Conservation (phyloP, 2,797 vertebrate species). For the Eutrigla gurnardus region DNA sequence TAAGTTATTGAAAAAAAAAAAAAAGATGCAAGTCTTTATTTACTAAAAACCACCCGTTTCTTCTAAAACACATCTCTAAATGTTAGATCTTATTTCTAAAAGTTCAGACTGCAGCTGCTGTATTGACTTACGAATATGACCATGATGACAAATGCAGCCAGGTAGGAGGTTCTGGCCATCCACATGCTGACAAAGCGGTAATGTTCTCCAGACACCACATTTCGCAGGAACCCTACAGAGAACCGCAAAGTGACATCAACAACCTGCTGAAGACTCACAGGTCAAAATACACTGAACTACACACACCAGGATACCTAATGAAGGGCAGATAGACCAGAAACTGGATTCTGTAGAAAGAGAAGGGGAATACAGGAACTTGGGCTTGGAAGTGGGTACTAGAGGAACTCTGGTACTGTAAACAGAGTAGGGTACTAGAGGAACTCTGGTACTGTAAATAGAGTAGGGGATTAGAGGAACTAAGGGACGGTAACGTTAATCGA, state of each 20-base stretch:
- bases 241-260: slow-evolving; percentile 18
- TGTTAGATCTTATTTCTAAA: too few species aligned
- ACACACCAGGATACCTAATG: not conserved
- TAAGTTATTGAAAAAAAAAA: too few species aligned
- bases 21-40: too few species aligned
- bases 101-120: not conserved
- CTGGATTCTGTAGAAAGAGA: not conserved
- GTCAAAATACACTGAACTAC: not conserved
- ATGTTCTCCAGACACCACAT: slow-evolving; percentile 97
- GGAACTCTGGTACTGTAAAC: not conserved
- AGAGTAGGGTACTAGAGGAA: not conserved
- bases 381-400: not conserved
- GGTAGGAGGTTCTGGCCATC: slow-evolving; percentile 97
- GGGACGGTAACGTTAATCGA: not conserved
- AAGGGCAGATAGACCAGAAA: not conserved
- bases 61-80: not conserved
- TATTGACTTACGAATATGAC: slow-evolving; percentile 93
- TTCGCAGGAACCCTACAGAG: slow-evolving; percentile 92
- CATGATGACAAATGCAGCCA: slow-evolving; percentile 98
- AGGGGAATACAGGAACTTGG: not conserved
- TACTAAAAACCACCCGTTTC: not conserved
- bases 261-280: not conserved
- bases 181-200: slow-evolving; percentile 99
- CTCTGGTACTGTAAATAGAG: not conserved
- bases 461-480: not conserved